Percentiles rank a stretch among this genome's conserved stretches.
Conservation (phyloP, 2,797 vertebrate genomes). For the Danio albolineatus region DNA sequence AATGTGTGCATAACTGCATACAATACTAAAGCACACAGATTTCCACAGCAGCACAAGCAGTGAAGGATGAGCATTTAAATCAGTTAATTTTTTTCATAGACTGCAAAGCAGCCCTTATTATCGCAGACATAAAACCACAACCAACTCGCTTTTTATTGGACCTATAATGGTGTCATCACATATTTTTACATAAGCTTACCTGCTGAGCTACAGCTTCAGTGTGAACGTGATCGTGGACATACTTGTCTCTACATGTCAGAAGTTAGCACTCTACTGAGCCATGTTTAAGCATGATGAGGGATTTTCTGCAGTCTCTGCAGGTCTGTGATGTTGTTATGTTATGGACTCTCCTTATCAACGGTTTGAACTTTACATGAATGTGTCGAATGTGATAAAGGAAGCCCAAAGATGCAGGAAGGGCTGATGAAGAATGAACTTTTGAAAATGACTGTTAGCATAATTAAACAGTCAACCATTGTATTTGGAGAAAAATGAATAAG, state of each 20-base stretch:
- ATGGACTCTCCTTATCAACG: too few relatives aligned
- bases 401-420: too few relatives aligned
- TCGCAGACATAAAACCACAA: neutral
- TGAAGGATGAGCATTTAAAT: conserved; percentile 1
- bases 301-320: neutral
- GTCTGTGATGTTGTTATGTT: neutral
- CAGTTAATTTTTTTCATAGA: too few relatives aligned
- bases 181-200: too few relatives aligned
- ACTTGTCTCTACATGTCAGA: neutral
- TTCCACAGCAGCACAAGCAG: neutral
- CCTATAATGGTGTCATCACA: neutral
- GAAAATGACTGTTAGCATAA: too few relatives aligned
- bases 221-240: neutral
- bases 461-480: too few relatives aligned
- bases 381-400: too few relatives aligned
- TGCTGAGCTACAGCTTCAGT: neutral
- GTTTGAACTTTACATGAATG: too few relatives aligned
- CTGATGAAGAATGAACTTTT: too few relatives aligned
- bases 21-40: too few relatives aligned
- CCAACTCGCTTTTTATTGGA: conserved; percentile 13
- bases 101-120: neutral
- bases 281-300: neutral
- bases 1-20: too few relatives aligned
- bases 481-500: too few relatives aligned
- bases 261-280: neutral